Percentiles rank a stretch among this genome's conserved stretches.
Evolutionary conservation across 2,888 invertebrate genomes (phyloP).

Genomic region (Eupithecia tripunctaria): DNA sequence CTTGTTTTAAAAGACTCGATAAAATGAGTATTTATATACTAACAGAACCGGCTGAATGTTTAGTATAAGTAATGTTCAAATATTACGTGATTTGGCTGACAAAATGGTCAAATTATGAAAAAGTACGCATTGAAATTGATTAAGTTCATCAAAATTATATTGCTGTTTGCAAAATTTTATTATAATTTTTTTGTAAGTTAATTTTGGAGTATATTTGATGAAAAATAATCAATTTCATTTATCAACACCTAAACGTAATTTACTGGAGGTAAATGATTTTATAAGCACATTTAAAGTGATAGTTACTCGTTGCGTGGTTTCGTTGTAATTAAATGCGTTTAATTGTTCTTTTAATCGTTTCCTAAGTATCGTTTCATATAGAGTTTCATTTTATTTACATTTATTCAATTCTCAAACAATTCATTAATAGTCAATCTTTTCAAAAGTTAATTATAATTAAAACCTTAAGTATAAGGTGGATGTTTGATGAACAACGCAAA

Average conservation of each 20-base stretch:
- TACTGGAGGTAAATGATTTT: not conserved
- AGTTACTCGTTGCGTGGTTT: not conserved
- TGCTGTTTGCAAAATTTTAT: too few relatives aligned
- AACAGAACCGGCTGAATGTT: not conserved
- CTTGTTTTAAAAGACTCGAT: conserved; percentile 67
- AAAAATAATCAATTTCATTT: not conserved
- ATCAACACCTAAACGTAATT: not conserved
- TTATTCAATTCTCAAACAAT: too few relatives aligned
- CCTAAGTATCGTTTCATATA: too few relatives aligned
- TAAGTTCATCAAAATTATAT: not conserved
- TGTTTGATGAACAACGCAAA: not conserved
- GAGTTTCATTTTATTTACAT: too few relatives aligned
- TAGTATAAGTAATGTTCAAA: not conserved
- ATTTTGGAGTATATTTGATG: not conserved
- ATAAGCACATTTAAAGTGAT: too few relatives aligned
- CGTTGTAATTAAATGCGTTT: not conserved
- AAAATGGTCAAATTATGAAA: not conserved
- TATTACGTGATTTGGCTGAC: not conserved
- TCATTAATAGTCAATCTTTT: not conserved
- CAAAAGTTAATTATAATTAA: not conserved
- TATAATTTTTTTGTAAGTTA: not conserved
- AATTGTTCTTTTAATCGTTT: not conserved
- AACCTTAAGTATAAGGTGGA: not conserved
- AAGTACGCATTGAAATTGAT: not conserved
- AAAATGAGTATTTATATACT: conserved; percentile 37